phyloP scores from a whole-genome alignment of 2,888 invertebrate species.

The Parnassius glacialis region DNA sequence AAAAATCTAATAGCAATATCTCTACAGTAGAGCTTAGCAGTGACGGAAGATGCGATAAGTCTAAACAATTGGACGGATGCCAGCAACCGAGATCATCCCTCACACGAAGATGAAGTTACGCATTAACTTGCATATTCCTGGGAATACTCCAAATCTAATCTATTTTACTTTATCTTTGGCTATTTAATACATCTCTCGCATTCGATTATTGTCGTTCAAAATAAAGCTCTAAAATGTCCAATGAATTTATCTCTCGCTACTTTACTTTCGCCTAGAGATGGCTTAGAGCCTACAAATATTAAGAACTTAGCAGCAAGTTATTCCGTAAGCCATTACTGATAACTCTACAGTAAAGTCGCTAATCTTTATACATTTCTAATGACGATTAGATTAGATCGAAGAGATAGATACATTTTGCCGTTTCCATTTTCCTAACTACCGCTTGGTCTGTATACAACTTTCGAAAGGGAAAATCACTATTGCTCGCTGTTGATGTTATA shows the following conservation, averaged over 20 bases:
- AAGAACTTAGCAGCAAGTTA: not conserved
- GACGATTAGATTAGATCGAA: not conserved
- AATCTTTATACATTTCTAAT: not conserved
- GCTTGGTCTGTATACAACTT: not conserved
- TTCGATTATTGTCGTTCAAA: not conserved
- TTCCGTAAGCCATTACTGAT: not conserved
- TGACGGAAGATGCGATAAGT: slow-evolving; percentile 38
- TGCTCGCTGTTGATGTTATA: not conserved
- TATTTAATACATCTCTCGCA: slow-evolving; percentile 20
- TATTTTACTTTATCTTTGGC: slow-evolving; percentile 17
- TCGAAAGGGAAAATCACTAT: not conserved
- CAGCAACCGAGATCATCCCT: slow-evolving; percentile 38
- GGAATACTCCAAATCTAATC: slow-evolving; percentile 1
- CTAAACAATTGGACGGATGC: slow-evolving; percentile 39
- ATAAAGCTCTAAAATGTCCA: slow-evolving; percentile 15
- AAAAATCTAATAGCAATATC: slow-evolving; percentile 29
- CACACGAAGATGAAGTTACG: slow-evolving; percentile 29
- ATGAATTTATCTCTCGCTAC: slow-evolving; percentile 22
- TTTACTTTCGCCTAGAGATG: slow-evolving; percentile 3
- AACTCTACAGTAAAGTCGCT: not conserved
- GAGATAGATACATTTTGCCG: not conserved
- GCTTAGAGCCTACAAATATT: no score
- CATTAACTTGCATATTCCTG: slow-evolving; percentile 28
- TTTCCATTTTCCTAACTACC: not conserved
- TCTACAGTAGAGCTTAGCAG: slow-evolving; percentile 27